A percentile compares a stretch with the other conserved stretches of the same genome.
These are phyloP conservation scores for Camelus bactrianus DNA, from an alignment of 2,113 vertebrate species.

Conservation along the genomic window DNA sequence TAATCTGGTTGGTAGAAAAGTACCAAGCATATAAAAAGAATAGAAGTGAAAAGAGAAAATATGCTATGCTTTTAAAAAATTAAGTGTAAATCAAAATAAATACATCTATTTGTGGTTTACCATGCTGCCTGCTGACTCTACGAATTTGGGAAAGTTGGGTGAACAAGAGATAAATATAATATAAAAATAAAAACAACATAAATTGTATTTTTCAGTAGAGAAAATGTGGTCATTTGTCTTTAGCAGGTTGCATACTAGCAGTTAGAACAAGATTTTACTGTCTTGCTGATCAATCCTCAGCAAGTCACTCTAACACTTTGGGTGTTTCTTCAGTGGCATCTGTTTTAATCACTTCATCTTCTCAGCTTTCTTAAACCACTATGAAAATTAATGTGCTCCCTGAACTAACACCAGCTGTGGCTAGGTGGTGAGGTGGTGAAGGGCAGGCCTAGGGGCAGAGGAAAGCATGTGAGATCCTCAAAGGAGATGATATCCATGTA, in stretches of 20 bases:
- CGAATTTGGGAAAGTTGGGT: not conserved
- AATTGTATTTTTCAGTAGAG: not conserved
- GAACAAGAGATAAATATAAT: not conserved
- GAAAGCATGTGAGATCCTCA: not conserved
- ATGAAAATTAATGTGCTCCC: not conserved
- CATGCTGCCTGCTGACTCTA: not conserved
- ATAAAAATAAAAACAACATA: not conserved
- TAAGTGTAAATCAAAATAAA: not conserved
- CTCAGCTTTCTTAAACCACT: slow-evolving; percentile 3
- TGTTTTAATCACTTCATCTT: not conserved
- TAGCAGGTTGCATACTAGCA: not conserved
- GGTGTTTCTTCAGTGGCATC: not conserved
- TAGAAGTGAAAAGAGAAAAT: not conserved
- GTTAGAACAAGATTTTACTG: not conserved
- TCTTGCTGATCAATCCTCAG: not conserved
- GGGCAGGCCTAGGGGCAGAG: not conserved
- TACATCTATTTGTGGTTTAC: not conserved
- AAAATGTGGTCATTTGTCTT: not conserved
- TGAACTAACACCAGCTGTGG: not conserved
- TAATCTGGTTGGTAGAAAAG: not conserved
- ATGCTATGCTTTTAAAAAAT: not conserved
- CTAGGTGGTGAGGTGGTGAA: not conserved
- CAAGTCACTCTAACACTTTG: not conserved
- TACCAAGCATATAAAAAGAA: not conserved
- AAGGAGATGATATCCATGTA: not conserved